Evolutionary conservation across 2,113 vertebrate species (phyloP).

Genomic region (Ornithorhynchus anatinus): DNA sequence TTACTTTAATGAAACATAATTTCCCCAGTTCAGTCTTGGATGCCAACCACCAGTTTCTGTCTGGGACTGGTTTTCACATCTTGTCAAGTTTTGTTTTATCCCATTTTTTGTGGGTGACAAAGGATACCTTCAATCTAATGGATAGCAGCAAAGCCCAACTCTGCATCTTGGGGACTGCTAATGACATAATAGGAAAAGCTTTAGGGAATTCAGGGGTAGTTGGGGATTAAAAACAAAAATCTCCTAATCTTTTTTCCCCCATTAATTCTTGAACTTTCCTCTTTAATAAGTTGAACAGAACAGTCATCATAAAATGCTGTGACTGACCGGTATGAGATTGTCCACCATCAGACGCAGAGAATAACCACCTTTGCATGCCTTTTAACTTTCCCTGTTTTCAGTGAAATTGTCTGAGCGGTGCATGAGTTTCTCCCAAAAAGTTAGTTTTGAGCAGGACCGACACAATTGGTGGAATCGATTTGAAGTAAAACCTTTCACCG

Average conservation of each 20-base stretch:
- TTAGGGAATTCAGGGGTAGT: not conserved
- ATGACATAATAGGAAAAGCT: slow-evolving; percentile 1
- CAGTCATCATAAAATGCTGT: not conserved
- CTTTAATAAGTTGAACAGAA: slow-evolving; percentile 17
- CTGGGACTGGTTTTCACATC: not conserved
- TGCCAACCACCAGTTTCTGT: not conserved
- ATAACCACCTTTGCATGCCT: not conserved
- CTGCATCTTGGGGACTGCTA: not conserved
- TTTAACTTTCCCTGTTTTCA: not conserved
- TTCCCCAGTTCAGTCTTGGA: not conserved
- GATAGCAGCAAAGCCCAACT: not conserved
- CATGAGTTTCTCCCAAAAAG: slow-evolving; percentile 32
- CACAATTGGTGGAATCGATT: slow-evolving; percentile 3
- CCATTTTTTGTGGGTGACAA: not conserved
- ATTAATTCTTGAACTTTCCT: slow-evolving; percentile 16
- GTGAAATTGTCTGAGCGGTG: slow-evolving; percentile 8
- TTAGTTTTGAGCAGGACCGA: slow-evolving; percentile 10
- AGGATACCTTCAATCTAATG: not conserved
- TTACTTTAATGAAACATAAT: not conserved
- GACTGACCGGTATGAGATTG: slow-evolving; percentile 28
- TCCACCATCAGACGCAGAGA: not conserved
- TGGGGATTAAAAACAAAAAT: not conserved
- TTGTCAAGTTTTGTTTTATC: not conserved
- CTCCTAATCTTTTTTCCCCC: not conserved
- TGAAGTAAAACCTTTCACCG: not conserved